Percentiles rank a stretch among this genome's conserved stretches.
phyloP scores from a whole-genome alignment of 2,888 invertebrate genomes.

The Hydraecia micacea region DNA sequence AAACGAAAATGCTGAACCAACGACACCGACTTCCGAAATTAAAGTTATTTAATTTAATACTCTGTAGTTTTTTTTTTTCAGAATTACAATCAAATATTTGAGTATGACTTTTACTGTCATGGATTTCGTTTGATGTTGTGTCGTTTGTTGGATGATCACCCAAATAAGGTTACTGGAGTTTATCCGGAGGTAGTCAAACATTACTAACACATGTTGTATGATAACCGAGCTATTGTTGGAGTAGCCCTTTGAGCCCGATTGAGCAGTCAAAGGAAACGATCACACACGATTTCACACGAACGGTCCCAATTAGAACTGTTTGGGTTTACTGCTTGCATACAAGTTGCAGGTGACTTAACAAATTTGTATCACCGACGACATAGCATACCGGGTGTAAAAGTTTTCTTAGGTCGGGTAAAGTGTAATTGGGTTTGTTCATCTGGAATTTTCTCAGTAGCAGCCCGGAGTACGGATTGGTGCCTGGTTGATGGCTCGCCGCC shows the following conservation, averaged over 20 bases:
- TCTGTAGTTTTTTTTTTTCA: no score
- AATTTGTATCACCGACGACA: neutral
- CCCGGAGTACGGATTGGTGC: no score
- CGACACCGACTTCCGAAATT: no score
- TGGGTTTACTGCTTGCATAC: neutral
- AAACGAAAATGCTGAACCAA: no score
- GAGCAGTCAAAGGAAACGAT: neutral
- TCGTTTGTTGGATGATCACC: neutral
- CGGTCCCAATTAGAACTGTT: neutral
- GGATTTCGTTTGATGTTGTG: neutral
- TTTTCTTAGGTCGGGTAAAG: no score
- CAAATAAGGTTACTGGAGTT: neutral
- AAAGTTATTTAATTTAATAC: no score
- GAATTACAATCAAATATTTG: neutral
- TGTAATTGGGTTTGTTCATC: no score
- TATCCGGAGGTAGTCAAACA: neutral
- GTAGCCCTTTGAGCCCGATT: neutral
- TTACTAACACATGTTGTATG: neutral
- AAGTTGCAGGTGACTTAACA: neutral
- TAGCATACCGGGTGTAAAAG: neutral
- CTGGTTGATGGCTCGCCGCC: no score
- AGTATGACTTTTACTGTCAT: neutral
- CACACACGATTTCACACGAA: neutral
- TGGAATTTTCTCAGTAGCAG: no score
- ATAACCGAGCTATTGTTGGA: neutral